A percentile compares a stretch with the other conserved stretches of the same genome.
These are phyloP conservation scores for Pachypeltis micranthus DNA, from an alignment of 1,140 invertebrate genomes.

Conservation along the genomic window DNA sequence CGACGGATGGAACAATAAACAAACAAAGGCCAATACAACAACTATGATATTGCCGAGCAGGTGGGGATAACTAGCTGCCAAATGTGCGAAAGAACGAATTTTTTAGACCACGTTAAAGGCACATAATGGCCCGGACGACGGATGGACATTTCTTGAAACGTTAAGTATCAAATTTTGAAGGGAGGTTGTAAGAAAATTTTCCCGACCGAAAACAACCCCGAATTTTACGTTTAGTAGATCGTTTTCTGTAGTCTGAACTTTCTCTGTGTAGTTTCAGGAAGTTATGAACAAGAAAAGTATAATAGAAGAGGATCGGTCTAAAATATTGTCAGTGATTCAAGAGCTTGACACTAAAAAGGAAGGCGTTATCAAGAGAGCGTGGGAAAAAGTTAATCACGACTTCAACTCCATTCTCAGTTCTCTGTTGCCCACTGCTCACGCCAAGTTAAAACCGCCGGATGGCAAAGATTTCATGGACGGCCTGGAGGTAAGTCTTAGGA, in stretches of 20 bases:
- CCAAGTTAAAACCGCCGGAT: conserved; percentile 66
- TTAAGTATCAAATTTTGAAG: too few species aligned
- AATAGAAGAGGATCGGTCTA: conserved; percentile 75
- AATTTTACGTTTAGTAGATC: neutral
- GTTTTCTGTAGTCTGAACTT: neutral
- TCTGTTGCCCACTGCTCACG: conserved; percentile 77
- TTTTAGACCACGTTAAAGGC: too few species aligned
- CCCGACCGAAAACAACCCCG: neutral
- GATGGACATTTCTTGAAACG: too few species aligned
- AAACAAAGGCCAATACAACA: too few species aligned
- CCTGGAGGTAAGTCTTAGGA: conserved; percentile 76
- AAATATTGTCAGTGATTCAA: conserved; percentile 68
- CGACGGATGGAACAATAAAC: too few species aligned
- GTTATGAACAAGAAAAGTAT: conserved; percentile 67
- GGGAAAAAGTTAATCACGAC: conserved; percentile 71
- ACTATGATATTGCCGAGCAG: too few species aligned
- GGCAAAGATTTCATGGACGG: conserved; percentile 68
- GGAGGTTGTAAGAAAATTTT: too few species aligned
- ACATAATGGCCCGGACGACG: too few species aligned
- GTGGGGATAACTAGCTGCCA: too few species aligned
- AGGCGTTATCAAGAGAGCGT: conserved; percentile 64
- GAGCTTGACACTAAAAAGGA: conserved; percentile 86
- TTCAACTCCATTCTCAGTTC: conserved; percentile 94
- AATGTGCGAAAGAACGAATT: too few species aligned
- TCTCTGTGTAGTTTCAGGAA: conserved; percentile 51